A percentile compares a stretch with the other conserved stretches of the same genome.
These are phyloP conservation scores for Habrosyne pyritoides DNA, from an alignment of 2,888 invertebrate genomes.

Conservation along the genomic window DNA sequence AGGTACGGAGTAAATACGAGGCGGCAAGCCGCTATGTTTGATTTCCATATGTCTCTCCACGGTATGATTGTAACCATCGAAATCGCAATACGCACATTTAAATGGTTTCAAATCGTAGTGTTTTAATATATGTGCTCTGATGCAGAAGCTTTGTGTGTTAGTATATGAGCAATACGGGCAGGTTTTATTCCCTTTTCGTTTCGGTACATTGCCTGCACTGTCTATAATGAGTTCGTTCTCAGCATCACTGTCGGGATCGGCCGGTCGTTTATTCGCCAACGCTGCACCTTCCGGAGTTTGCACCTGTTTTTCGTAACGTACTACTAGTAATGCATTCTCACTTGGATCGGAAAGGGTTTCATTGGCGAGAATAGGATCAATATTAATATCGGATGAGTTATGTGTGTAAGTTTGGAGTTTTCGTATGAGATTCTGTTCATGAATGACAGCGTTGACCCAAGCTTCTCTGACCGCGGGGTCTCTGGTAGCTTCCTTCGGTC, in stretches of 20 bases:
- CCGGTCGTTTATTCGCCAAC: conserved; percentile 27
- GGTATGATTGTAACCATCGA: conserved; percentile 41
- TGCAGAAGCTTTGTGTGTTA: conserved; percentile 24
- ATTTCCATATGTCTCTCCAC: conserved; percentile 55
- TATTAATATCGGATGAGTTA: neutral
- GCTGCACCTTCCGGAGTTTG: conserved; percentile 45
- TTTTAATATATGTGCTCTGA: conserved; percentile 67
- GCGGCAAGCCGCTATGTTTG: conserved; percentile 46
- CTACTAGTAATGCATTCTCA: conserved; percentile 67
- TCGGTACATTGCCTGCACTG: conserved; percentile 30
- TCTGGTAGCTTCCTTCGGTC: conserved; percentile 56
- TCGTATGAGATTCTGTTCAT: neutral
- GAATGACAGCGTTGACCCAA: conserved; percentile 56
- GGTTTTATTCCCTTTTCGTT: conserved; percentile 19
- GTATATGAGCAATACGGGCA: conserved; percentile 60
- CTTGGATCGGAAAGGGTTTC: conserved; percentile 3
- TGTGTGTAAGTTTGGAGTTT: neutral
- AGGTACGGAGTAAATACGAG: conserved; percentile 22
- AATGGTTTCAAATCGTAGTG: conserved; percentile 76
- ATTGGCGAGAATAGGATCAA: neutral
- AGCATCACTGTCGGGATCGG: conserved; percentile 51
- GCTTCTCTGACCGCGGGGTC: conserved; percentile 49
- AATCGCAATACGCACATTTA: conserved; percentile 68
- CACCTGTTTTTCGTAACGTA: conserved; percentile 61
- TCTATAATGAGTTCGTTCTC: conserved; percentile 51